phyloP scores from a whole-genome alignment of 1,140 invertebrate species.

The Drosophila pseudoobscura region DNA sequence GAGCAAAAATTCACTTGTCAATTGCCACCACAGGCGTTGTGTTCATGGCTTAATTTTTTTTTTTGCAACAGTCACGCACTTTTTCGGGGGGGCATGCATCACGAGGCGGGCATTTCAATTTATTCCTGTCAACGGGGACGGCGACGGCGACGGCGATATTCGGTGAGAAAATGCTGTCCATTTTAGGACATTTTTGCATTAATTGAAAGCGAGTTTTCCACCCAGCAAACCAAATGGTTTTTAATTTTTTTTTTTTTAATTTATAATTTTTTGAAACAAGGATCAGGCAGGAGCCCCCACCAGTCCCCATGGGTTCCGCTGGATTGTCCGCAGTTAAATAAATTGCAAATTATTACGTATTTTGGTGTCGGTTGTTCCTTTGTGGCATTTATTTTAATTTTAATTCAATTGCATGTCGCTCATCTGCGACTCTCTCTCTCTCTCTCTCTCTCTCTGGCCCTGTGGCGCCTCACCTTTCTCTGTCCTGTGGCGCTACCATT shows the following conservation, averaged over 20 bases:
- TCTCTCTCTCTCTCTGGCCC: too few species aligned
- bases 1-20: conserved; percentile 20
- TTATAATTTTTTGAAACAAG: conserved; percentile 54
- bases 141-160: conserved; percentile 36
- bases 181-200: conserved; percentile 73
- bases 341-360: conserved; percentile 70
- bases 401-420: conserved; percentile 74
- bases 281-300: conserved; percentile 1
- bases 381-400: conserved; percentile 67
- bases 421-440: conserved; percentile 25
- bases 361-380: conserved; percentile 16
- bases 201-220: conserved; percentile 67
- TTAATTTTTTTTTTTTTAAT: conserved; percentile 72
- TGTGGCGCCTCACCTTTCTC: neutral
- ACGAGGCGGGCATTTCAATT: conserved; percentile 57
- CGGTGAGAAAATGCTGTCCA: conserved; percentile 64
- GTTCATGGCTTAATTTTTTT: conserved; percentile 42
- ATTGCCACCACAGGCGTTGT: conserved; percentile 11
- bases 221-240: conserved; percentile 54
- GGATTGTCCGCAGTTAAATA: conserved; percentile 35
- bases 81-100: conserved; percentile 26
- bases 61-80: conserved; percentile 26
- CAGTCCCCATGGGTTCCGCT: too few species aligned
- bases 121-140: conserved; percentile 26
- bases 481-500: too few species aligned